Base-by-base conservation (phyloP, 2,113 vertebrate species). In the Gadus macrocephalus region DNA sequence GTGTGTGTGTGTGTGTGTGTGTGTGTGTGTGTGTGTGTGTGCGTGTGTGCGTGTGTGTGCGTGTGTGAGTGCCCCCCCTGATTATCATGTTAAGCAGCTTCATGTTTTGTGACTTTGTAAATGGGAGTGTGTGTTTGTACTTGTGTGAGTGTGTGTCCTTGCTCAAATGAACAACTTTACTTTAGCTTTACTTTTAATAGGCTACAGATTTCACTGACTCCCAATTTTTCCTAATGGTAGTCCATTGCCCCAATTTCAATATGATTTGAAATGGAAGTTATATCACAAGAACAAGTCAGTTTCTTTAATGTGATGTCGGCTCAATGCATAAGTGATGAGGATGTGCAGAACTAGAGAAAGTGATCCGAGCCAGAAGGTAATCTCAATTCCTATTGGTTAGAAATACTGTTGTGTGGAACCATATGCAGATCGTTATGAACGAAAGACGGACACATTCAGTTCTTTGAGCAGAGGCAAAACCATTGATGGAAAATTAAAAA, bases 211-310 rank as follows among this genome's bases (percentile, higher is more conserved):
- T 64, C 58, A 38, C 22, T 15, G 70, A 59, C 20, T 20, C 20
- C 20, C 20, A 42, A 17, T 1, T 20, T 20, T 20, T 20, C 42
- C 20, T 19, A 68, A 78, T 78, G 67, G 76, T 22, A 78, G 67
- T 58, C 63, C 31, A 60, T 78, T 78, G 59, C 59, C 68, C 63
- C 59, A 22, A 53, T 35, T 67, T 67, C 22, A 1, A 66, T 55
- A 55, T 63, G 53, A 78, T 59, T 53, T 62, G 56, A 70, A 58
- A 67, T 64, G 53, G 11, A 49, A 55, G 38, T 73, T 73, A 69
- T 73, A 73, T 73, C 73, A 20, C 31, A 28, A 63, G 62, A 70
- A 27, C 67, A 74, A 73, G 73, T 56, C 63, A n/a, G 69, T 60
- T 42, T 59, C 42, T 53, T 62, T 69, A 64, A 59, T 70, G 64